Conservation (phyloP, 2,113 vertebrate species). For the Neogale vison region DNA sequence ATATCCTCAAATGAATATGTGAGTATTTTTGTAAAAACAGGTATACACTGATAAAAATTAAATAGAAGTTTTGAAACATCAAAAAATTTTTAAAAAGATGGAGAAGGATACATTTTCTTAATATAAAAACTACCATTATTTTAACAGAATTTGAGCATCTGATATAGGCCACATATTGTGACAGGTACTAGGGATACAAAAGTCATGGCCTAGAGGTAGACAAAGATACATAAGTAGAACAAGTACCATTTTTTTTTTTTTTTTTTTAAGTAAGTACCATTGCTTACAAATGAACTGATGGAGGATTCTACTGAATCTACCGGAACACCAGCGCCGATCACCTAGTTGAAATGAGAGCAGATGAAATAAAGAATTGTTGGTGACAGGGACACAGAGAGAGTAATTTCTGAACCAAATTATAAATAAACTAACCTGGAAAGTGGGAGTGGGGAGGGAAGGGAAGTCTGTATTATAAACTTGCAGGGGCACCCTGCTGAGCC, state of each 20-base stretch:
- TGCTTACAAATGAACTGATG: neutral
- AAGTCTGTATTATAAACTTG: neutral
- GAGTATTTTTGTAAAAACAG: neutral
- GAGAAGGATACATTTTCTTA: neutral
- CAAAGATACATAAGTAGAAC: neutral
- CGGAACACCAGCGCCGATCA: neutral
- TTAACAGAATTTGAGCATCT: neutral
- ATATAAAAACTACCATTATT: neutral
- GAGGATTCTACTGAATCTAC: neutral
- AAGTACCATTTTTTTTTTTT: neutral
- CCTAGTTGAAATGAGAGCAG: neutral
- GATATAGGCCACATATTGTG: neutral
- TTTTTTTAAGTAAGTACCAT: neutral
- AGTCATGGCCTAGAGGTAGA: neutral
- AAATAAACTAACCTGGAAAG: neutral
- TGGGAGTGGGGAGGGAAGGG: neutral
- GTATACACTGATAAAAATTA: neutral
- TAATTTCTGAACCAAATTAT: neutral
- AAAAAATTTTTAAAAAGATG: neutral
- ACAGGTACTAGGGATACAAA: neutral
- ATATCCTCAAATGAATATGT: neutral
- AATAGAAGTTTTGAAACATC: neutral
- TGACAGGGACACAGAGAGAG: neutral
- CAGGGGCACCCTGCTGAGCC: neutral
- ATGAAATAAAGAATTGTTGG: neutral